Percentiles rank a stretch among this genome's conserved stretches.
These are phyloP conservation scores for Hemaris fuciformis DNA, from an alignment of 2,888 invertebrate genomes.

Conservation along the genomic window DNA sequence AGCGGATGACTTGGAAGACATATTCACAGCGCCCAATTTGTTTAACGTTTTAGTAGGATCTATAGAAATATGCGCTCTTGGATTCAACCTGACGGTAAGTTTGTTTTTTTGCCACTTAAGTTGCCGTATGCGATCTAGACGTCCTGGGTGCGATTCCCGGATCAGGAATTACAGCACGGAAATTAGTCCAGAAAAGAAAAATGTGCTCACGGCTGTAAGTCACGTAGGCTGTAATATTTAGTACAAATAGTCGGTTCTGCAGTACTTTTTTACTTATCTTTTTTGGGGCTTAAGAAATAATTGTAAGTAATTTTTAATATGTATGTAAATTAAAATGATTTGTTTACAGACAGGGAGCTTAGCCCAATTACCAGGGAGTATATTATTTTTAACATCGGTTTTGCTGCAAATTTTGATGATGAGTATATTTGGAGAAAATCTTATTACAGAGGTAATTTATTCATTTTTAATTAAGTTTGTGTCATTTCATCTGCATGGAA, in stretches of 20 bases:
- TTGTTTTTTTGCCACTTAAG: too few species aligned
- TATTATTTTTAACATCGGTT: constrained; percentile 55
- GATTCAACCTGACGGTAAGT: constrained; percentile 66
- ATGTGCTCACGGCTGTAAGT: too few species aligned
- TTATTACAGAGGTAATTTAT: constrained; percentile 54
- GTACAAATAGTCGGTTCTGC: too few species aligned
- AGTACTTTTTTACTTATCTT: too few species aligned
- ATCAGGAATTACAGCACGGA: too few species aligned
- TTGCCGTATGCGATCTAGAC: too few species aligned
- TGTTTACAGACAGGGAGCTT: constrained; percentile 37
- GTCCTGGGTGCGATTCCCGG: background rate
- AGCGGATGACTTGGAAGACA: constrained; percentile 61
- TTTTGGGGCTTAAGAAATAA: too few species aligned
- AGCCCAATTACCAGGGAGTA: constrained; percentile 50
- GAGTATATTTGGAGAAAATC: constrained; percentile 62
- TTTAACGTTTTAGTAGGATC: constrained; percentile 66
- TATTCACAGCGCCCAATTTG: constrained; percentile 62
- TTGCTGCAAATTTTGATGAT: constrained; percentile 63
- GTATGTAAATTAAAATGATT: background rate
- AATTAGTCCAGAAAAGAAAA: too few species aligned
- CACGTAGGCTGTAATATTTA: too few species aligned
- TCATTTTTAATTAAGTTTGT: too few species aligned
- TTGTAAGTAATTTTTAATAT: too few species aligned
- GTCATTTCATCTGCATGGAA: too few species aligned
- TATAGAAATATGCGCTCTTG: constrained; percentile 65